A percentile compares a stretch with the other conserved stretches of the same genome.
Conservation (phyloP, 2,797 vertebrate genomes). For the Lagorchestes hirsutus region DNA sequence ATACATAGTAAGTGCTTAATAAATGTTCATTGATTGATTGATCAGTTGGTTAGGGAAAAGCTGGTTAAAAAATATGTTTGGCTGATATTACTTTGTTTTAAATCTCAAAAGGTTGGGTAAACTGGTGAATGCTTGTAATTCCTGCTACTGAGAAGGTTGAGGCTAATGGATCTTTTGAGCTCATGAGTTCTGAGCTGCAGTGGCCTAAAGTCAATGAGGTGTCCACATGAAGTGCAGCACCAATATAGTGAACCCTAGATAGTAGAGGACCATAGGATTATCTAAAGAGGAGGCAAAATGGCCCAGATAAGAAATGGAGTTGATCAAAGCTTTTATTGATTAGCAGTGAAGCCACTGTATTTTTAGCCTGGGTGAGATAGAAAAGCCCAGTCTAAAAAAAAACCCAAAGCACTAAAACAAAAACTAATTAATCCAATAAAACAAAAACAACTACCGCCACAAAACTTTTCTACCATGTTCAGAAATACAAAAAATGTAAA, state of each 20-base stretch:
- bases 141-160: not conserved
- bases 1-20: not conserved
- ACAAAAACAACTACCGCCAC: not conserved
- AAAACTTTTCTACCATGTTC: not conserved
- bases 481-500: constrained; percentile 45
- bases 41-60: not conserved
- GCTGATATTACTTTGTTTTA: not conserved
- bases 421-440: not conserved
- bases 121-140: not conserved
- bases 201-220: not conserved
- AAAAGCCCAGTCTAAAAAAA: not conserved
- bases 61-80: not conserved
- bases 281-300: not conserved
- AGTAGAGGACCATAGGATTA: not conserved
- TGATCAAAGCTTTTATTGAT: not conserved
- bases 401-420: not conserved
- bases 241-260: not conserved
- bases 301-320: not conserved
- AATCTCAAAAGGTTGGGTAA: not conserved
- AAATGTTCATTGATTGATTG: not conserved
- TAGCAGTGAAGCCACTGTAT: not conserved
- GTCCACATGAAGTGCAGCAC: not conserved
- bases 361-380: not conserved
- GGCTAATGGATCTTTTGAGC: not conserved
- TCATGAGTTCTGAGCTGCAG: not conserved